Evolutionary conservation across 2,113 vertebrate species (phyloP), one percentile per base, ranked within the genome.

Genomic region (Natator depressus): DNA sequence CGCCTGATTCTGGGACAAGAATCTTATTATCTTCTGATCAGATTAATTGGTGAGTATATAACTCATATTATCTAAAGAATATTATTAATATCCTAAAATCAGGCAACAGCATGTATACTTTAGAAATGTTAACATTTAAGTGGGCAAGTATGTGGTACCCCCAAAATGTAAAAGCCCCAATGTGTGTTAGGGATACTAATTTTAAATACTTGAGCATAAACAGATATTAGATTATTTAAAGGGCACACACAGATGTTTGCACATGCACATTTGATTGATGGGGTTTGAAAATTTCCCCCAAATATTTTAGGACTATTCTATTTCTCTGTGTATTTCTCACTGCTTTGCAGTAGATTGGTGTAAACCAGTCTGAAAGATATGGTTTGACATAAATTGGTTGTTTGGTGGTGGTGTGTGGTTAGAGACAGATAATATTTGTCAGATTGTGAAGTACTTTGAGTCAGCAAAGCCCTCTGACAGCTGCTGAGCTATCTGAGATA

Each of bases 361-460:
- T 27, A 27, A 29, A 59, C 31, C 85, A 47, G 55, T 89, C 59
- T 94, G 94, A 93, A 96, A 96, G 53, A 91, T 75, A 59, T 31
- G 88, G 47, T 94, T 91, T 82, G 62, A 87, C 92, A 84, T 87
- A 91, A 46, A 49, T 54, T 91, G 42, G 79, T 78, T 89, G 55
- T 95, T 92, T 65, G n/a, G 69, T 85, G 27, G 8, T 89, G 69
- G 29, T 86, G 55, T 91, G 35, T 69, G 89, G 72, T 89, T 93
- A 94, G 90, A 93, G 29, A 88, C 72, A 95, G 89, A 93, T 57
- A 92, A 51, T 87, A 57, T 49, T 72, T 93, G 76, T 95, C n/a
- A 86, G 51, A 47, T 59, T 62, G n/a, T 93, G 89, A 96, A 91
- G 96, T 95, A 83, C 88, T 96, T 96, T 96, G 94, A 49, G 17